Evolutionary conservation across 2,113 vertebrate species (phyloP), one percentile per base, ranked within the genome.

Genomic region (Petromus typicus): DNA sequence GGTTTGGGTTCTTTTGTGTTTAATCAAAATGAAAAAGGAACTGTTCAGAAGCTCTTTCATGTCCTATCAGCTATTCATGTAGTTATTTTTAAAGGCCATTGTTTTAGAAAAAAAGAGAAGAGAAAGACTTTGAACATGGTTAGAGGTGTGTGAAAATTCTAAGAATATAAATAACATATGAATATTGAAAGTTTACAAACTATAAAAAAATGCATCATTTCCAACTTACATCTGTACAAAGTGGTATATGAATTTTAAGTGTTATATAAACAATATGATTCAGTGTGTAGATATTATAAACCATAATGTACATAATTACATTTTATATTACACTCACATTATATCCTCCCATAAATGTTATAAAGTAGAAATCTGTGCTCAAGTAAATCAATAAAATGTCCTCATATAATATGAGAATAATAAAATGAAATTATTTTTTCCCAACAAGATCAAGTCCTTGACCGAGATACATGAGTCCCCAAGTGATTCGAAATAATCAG

Each of bases 371-470:
- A 57, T 82, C 30, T 82, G 0, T 59, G 3, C 25, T 95, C 69
- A 79, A 91, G 73, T 7, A 90, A 87, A 78, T 81, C 32, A 82
- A 95, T 16, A 78, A 95, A 92, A 86, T 92, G 8, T 13, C 7
- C 23, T 92, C 27, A 4, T 7, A 56, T n/a, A 37, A 11, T 32
- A 51, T n/a, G 64, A 59, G 57, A 89, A 18, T 25, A 82, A 86
- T 66, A 89, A 89, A 88, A 76, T 40, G 37, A 59, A 92, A 56
- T 64, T 37, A 48, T 22, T 20, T 61, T 56, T 75, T 45, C 79
- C 14, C 69, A 75, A 51, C 45, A n/a, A 63, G 5, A 30, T 34
- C 91, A 95, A 93, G 66, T 82, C 14, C 7, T 79, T 48, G 20
- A 93, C 43, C 4, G 92, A 75, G 23, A 59, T 3, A 64, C 69